Evolutionary conservation across 2,888 invertebrate species (phyloP), one percentile per base, ranked within the genome.

Genomic region (Elysia crispata): DNA sequence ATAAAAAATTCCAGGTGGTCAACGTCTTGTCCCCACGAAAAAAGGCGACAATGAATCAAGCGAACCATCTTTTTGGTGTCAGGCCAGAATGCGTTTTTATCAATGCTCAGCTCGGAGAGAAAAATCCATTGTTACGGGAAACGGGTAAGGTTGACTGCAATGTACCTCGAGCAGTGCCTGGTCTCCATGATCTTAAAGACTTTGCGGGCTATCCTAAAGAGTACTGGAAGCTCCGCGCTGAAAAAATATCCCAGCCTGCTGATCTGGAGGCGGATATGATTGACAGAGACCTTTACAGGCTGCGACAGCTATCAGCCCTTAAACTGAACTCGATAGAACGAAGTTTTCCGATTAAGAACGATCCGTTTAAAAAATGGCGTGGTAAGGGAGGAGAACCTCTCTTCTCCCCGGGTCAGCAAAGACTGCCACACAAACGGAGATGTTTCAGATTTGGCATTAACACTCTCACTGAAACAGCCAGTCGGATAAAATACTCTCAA

Each of bases 241-340:
- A 76, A 15, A 82, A 76, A 0, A 33, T 83, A 18, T 70, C 78
- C 23, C 76, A 81, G 20, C 83, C 83, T 18, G 31, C 73, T 20
- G 83, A 82, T 33, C 78, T 83, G 66, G 81, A 83, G 49, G 76
- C 76, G 18, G 81, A 80, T 76, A 82, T 82, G 82, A 83, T 82
- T 18, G 82, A 83, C 67, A 33, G 83, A 11, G 81, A 82, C 49
- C 69, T 57, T 1, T 83, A 83, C 79, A 75, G 83, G 25, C 75
- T 82, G 77, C 78, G 80, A 60, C 83, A 83, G 81, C 79, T 79
- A 30, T 82, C 83, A 11, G 25, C 72, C 30, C 75, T 82, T 18
- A 80, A 79, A 23, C 76, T 83, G 30, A 79, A 77, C 49, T 76
- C 82, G 25, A 60, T 83, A 62, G 76, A 81, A 18, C 33, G 77